A percentile compares a stretch with the other conserved stretches of the same genome.
phyloP scores from a whole-genome alignment of 2,113 vertebrate genomes.

The Dendrocopos noguchii region DNA sequence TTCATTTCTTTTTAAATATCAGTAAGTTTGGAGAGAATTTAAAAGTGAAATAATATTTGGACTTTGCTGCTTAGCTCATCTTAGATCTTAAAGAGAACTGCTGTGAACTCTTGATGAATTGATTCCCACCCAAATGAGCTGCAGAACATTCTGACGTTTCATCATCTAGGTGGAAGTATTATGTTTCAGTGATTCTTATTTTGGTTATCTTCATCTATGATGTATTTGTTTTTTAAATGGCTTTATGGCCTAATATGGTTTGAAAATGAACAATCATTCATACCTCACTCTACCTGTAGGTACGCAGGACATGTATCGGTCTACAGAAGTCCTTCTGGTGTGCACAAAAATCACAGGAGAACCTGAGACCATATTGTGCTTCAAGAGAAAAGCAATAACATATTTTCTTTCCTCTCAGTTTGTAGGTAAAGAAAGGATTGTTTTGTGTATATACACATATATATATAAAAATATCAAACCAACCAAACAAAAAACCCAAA shows the following conservation, averaged over 20 bases:
- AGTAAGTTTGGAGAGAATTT: background rate
- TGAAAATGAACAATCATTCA: background rate
- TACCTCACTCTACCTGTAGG: background rate
- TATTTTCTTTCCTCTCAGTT: background rate
- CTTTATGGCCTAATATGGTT: background rate
- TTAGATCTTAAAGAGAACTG: background rate
- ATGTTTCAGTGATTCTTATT: background rate
- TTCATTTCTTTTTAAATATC: background rate
- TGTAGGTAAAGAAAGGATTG: background rate
- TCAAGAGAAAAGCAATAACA: background rate
- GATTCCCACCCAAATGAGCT: background rate
- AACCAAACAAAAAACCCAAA: no score
- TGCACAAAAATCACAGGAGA: background rate
- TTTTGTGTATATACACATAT: no score
- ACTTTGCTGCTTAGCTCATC: background rate
- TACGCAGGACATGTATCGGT: background rate
- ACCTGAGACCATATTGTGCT: background rate
- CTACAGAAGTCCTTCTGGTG: background rate
- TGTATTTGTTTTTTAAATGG: background rate
- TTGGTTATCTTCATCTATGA: background rate
- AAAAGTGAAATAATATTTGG: background rate
- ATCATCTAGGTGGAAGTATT: background rate
- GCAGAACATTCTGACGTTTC: rapidly evolving
- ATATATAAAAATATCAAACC: no score
- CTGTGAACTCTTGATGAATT: background rate